Base-by-base conservation (phyloP, 2,797 vertebrate genomes). In the Anguilla obscura region DNA sequence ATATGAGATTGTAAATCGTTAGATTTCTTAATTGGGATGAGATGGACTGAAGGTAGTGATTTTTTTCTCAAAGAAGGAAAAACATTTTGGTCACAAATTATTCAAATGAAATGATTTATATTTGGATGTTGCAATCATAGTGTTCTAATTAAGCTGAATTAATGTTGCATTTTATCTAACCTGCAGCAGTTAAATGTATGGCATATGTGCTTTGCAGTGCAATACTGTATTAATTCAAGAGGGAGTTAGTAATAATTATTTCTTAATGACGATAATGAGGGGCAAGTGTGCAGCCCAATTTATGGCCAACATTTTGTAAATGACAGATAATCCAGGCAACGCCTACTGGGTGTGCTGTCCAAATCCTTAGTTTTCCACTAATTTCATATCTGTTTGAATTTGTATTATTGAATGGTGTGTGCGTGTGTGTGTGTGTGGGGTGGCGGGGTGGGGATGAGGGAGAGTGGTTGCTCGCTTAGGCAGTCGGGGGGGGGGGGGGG, bases 161-260 rank as follows among this genome's bases (percentile, higher is more conserved):
- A 88, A 80, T 85, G 52, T 88, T 85, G 40, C 54, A 24, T 88
- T 86, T 86, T 80, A 66, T 86, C 87, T 88, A 14, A 56, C 82
- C 24, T 33, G 24, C 24, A 50, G 88, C 50, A 36, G 40, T 86
- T 88, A 88, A 82, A 88, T 80, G 85, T 86, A 86, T 63, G 40
- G 27, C 21, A 40, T 36, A n/a, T 80, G 52, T 60, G 69, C 45
- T 58, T 80, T 54, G 27, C 33, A 85, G 69, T 74, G 63, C 54
- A 85, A 85, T 86, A 76, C 60, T 80, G 48, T 86, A 86, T 82
- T 66, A 63, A 86, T 80, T 76, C 69, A 76, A 63, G 45, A 21
- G 36, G 54, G 74, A 85, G 52, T 58, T 63, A 48, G 85, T 52
- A 30, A 40, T 74, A 80, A 50, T 80, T 21, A 54, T 88, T 88